These are phyloP conservation scores for Phymanthus crucifer DNA, from an alignment of 92 coral and sea anemone species.

Conservation along the genomic window DNA sequence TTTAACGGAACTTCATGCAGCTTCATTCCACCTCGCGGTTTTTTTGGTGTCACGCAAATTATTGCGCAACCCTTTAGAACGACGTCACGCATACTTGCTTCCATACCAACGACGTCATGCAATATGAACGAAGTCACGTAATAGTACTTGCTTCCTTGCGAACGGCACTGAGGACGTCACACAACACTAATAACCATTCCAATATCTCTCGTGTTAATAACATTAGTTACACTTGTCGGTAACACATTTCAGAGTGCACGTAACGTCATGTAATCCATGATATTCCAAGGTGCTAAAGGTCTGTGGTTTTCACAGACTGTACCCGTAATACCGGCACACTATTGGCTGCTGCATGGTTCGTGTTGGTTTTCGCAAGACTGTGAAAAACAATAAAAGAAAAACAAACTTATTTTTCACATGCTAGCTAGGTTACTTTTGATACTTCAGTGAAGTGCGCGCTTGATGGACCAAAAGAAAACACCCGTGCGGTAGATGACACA, in stretches of 20 bases:
- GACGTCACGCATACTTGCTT: too few species aligned
- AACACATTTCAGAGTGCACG: neutral
- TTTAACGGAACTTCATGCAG: neutral
- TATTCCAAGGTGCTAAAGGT: conserved; percentile 3
- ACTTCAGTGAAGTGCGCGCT: too few species aligned
- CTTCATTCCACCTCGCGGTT: neutral
- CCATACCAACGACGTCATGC: too few species aligned
- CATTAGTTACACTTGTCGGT: neutral
- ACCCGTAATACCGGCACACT: conserved; percentile 26
- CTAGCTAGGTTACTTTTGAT: neutral
- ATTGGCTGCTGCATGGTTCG: conserved; percentile 17
- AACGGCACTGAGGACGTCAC: neutral
- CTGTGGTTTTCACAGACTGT: conserved; percentile 30
- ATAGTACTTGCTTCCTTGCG: neutral
- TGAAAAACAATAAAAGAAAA: neutral
- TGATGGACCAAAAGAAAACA: too few species aligned
- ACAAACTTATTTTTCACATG: neutral
- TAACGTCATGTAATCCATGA: neutral
- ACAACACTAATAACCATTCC: neutral
- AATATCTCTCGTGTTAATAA: neutral
- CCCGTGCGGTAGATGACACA: too few species aligned
- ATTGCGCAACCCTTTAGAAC: too few species aligned
- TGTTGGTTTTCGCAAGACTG: conserved; percentile 21
- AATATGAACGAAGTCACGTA: too few species aligned
- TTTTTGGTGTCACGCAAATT: neutral